phyloP scores from a whole-genome alignment of 2,888 invertebrate species.

The Tyria jacobaeae region DNA sequence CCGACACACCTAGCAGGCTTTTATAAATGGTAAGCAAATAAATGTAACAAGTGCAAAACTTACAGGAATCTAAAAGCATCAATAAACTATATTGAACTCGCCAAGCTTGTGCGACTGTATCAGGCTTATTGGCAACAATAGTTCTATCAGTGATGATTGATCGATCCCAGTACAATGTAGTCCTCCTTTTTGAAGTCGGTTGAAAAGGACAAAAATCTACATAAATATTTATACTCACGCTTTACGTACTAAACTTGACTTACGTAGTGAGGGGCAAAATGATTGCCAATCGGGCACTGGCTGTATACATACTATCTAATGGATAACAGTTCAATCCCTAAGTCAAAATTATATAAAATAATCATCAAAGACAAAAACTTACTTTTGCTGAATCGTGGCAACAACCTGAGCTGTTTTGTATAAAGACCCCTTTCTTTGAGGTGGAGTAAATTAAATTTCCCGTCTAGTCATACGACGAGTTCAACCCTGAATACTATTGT shows the following conservation, averaged over 20 bases:
- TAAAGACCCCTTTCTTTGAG: slow-evolving; percentile 23
- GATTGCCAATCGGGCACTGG: too few species aligned
- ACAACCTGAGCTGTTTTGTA: slow-evolving; percentile 32
- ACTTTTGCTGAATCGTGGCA: slow-evolving; percentile 27
- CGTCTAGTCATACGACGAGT: slow-evolving; percentile 31
- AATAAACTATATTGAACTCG: slow-evolving; percentile 3
- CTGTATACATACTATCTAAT: too few species aligned
- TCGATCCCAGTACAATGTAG: too few species aligned
- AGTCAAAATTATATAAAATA: background rate
- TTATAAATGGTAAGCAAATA: slow-evolving; percentile 3
- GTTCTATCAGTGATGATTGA: too few species aligned
- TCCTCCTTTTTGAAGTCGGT: too few species aligned
- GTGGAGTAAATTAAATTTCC: slow-evolving; percentile 41
- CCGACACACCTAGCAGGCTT: background rate
- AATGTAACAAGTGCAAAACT: slow-evolving; percentile 8
- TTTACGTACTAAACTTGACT: too few species aligned
- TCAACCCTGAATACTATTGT: slow-evolving; percentile 18
- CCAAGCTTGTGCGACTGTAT: too few species aligned
- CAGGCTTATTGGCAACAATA: too few species aligned
- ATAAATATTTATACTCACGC: too few species aligned
- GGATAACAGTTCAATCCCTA: too few species aligned
- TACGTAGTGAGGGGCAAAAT: too few species aligned
- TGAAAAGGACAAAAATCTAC: too few species aligned
- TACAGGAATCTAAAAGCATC: background rate
- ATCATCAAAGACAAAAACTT: slow-evolving; percentile 11